phyloP scores from a whole-genome alignment of 2,888 invertebrate species.

The Carterocephalus palaemon region DNA sequence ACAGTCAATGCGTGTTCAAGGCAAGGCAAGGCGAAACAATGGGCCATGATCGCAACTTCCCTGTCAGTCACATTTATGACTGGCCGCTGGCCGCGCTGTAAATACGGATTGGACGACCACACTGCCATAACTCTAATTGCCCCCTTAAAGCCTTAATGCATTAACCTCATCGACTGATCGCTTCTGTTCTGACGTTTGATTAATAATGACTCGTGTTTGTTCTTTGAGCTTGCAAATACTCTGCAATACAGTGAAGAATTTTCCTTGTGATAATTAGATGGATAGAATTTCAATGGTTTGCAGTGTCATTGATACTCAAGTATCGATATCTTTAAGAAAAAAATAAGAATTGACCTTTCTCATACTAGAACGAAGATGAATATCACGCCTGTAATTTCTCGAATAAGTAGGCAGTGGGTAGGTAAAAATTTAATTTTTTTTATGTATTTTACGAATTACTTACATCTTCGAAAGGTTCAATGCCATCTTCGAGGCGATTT shows the following conservation, averaged over 20 bases:
- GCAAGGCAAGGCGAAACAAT: conserved; percentile 56
- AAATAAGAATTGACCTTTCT: no score
- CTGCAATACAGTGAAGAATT: not conserved
- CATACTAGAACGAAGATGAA: no score
- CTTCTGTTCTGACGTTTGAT: conserved; percentile 16
- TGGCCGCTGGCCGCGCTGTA: conserved; percentile 56
- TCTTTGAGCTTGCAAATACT: not conserved
- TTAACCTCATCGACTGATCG: conserved; percentile 58
- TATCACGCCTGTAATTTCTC: no score
- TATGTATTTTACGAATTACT: no score
- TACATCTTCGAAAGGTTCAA: conserved; percentile 50
- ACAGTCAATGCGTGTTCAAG: conserved; percentile 64
- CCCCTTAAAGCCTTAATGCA: conserved; percentile 70
- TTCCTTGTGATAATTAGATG: no score
- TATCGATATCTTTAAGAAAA: no score
- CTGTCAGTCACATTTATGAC: conserved; percentile 63
- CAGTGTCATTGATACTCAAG: no score
- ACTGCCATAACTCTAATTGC: conserved; percentile 68
- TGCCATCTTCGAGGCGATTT: conserved; percentile 45
- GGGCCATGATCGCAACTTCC: conserved; percentile 62
- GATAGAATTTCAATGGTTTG: no score
- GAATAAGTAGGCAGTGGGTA: not conserved
- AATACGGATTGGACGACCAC: conserved; percentile 65
- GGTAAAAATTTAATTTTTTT: not conserved
- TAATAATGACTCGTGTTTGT: conserved; percentile 12